Evolutionary conservation across 1,140 invertebrate species (phyloP).

Genomic region (Hyposmocoma kahamanoa): DNA sequence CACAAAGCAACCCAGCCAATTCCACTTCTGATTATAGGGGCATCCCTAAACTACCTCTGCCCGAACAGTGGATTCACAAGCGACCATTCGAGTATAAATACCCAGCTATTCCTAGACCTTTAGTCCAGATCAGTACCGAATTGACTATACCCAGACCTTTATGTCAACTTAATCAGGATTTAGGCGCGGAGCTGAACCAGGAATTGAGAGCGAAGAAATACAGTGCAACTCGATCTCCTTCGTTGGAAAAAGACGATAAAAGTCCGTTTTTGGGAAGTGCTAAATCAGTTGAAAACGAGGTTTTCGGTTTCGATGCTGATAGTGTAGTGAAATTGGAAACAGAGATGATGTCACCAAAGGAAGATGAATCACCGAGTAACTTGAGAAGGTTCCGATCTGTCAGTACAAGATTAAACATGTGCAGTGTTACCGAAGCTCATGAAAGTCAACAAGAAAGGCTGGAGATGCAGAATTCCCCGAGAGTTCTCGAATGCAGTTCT

Average conservation of each 20-base stretch:
- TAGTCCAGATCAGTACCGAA: no score
- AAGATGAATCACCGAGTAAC: conserved; percentile 50
- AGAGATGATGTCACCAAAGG: conserved; percentile 28
- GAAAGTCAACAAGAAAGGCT: conserved; percentile 46
- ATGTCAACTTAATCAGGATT: conserved; percentile 44
- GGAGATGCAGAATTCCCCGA: conserved; percentile 64
- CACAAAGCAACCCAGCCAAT: conserved; percentile 14
- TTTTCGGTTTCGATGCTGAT: conserved; percentile 55
- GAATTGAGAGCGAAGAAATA: conserved; percentile 56
- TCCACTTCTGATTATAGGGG: conserved; percentile 26
- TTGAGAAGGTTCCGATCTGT: conserved; percentile 57
- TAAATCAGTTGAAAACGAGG: conserved; percentile 37
- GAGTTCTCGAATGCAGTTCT: conserved; percentile 52
- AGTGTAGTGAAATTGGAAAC: conserved; percentile 36
- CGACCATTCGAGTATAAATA: conserved; percentile 51
- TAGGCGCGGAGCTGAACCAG: conserved; percentile 42
- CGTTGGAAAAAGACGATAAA: conserved; percentile 69
- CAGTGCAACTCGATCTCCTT: conserved; percentile 65
- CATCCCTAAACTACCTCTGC: conserved; percentile 46
- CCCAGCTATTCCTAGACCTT: conserved; percentile 12
- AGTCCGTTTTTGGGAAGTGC: conserved; percentile 53
- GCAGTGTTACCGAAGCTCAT: conserved; percentile 50
- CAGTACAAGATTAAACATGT: conserved; percentile 61
- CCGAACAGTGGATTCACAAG: conserved; percentile 59
- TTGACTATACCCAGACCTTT: conserved; percentile 42